Evolutionary conservation across 2,797 vertebrate species (phyloP).

Genomic region (Tangara arthus): DNA sequence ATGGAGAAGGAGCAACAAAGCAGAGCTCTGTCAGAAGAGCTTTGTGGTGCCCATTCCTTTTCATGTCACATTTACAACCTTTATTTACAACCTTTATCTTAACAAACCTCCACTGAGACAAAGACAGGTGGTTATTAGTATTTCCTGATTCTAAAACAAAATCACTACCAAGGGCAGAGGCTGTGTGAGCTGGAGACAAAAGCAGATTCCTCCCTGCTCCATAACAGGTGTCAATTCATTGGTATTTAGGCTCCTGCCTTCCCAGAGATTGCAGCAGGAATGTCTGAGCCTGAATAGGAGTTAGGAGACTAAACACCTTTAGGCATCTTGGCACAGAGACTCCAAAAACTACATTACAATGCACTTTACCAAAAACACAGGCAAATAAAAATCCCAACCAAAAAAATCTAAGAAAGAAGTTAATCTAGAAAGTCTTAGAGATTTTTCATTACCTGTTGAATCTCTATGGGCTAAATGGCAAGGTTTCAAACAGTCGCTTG

Average conservation of each 20-base stretch:
- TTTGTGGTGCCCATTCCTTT: neutral
- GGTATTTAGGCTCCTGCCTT: neutral
- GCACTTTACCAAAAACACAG: neutral
- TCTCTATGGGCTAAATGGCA: neutral
- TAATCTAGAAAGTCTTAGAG: neutral
- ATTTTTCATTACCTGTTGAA: neutral
- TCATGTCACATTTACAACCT: neutral
- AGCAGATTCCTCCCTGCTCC: neutral
- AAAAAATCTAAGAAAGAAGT: neutral
- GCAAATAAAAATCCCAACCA: neutral
- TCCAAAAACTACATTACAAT: neutral
- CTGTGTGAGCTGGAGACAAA: neutral
- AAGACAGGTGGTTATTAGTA: neutral
- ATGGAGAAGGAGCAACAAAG: rapidly evolving
- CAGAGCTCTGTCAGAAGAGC: neutral
- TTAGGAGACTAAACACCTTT: neutral
- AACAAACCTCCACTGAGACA: neutral
- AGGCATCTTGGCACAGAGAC: neutral
- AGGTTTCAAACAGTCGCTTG: neutral
- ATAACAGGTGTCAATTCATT: neutral
- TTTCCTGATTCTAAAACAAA: neutral
- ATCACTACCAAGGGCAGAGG: neutral
- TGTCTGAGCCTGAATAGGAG: neutral
- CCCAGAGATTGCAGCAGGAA: neutral
- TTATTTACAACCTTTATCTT: neutral